These are phyloP conservation scores for Dexiosoma caninum DNA, from an alignment of 2,888 invertebrate genomes.

Conservation along the genomic window DNA sequence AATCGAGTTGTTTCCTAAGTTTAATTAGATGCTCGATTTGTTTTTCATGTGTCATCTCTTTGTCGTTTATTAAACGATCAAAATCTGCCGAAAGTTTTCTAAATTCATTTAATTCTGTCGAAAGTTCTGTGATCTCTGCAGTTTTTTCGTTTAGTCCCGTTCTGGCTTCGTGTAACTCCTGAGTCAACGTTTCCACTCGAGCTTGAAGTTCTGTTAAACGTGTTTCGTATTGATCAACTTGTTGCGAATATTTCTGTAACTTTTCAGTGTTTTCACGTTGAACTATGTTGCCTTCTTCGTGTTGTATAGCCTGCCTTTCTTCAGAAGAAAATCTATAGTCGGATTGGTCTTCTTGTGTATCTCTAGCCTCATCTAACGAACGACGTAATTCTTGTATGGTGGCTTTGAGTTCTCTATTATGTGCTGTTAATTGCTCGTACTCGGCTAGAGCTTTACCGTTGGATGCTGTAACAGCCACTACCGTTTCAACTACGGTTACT, in stretches of 20 bases:
- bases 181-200: conserved; percentile 78
- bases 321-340: conserved; percentile 23
- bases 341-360: conserved; percentile 75
- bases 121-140: conserved; percentile 78
- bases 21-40: conserved; percentile 72
- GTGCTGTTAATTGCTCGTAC: conserved; percentile 73
- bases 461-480: conserved; percentile 73
- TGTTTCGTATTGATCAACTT: conserved; percentile 56
- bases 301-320: conserved; percentile 46
- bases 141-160: conserved; percentile 78
- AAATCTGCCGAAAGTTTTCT: conserved; percentile 69
- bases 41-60: conserved; percentile 72
- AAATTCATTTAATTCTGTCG: conserved; percentile 72
- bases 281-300: conserved; percentile 39
- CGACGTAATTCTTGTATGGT: conserved; percentile 67
- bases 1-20: conserved; percentile 70
- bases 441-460: conserved; percentile 75
- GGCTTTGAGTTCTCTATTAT: conserved; percentile 71
- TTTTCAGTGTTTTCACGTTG: conserved; percentile 20
- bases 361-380: conserved; percentile 68
- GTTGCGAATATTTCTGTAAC: conserved; percentile 21
- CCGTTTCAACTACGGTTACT: conserved; percentile 72
- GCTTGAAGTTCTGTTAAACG: conserved; percentile 77
- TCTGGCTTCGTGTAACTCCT: conserved; percentile 78
- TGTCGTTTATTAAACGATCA: conserved; percentile 69